phyloP scores from a whole-genome alignment of 2,113 vertebrate genomes.

The Apus apus region DNA sequence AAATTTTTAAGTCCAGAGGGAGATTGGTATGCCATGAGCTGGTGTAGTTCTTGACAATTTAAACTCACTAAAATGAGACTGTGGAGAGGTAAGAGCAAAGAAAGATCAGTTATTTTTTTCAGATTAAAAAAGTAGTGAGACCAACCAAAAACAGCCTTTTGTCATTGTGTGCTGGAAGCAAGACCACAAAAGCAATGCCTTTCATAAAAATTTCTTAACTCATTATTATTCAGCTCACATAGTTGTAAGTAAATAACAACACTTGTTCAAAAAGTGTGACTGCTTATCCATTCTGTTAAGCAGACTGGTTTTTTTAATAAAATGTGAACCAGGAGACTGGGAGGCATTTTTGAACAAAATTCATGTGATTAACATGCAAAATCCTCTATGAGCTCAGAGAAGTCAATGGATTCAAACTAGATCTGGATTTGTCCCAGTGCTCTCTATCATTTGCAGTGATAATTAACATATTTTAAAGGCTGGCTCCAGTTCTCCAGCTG shows the following conservation, averaged over 20 bases:
- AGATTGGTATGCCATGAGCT: background rate
- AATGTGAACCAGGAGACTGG: background rate
- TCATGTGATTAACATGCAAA: conserved; percentile 1
- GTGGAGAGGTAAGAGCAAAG: background rate
- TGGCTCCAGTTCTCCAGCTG: conserved; percentile 5
- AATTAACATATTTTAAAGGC: conserved; percentile 16
- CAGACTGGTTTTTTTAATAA: background rate
- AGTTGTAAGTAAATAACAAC: background rate
- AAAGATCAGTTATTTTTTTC: background rate
- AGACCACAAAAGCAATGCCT: background rate
- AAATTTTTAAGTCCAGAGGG: background rate
- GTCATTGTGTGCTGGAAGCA: background rate
- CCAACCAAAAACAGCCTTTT: background rate
- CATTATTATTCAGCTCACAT: background rate
- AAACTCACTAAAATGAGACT: background rate
- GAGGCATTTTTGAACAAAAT: background rate
- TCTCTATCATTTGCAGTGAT: background rate
- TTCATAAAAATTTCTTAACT: background rate
- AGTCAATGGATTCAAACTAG: background rate
- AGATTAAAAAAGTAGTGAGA: background rate
- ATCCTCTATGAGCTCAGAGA: background rate
- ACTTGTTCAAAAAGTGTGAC: background rate
- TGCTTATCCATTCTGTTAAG: background rate
- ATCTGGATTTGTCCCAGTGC: conserved; percentile 6
- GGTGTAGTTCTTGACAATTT: background rate